Evolutionary conservation across 1,140 invertebrate species (phyloP).

Genomic region (Drosophila obscura): DNA sequence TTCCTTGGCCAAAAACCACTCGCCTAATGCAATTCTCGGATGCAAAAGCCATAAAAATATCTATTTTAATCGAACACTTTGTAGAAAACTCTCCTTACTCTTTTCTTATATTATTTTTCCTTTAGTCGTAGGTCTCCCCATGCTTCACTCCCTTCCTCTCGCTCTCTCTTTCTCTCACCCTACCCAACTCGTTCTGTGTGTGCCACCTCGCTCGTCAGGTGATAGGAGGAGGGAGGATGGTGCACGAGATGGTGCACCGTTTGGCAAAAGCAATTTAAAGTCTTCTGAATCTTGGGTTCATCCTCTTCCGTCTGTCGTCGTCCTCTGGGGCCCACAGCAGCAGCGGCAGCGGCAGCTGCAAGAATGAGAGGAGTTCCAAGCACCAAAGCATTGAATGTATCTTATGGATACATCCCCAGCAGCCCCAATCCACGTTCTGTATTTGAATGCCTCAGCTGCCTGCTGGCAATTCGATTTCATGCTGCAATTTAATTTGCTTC

Average conservation of each 20-base stretch:
- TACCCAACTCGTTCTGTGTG: background rate
- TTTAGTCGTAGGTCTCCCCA: background rate
- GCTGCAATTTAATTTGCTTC: constrained; percentile 63
- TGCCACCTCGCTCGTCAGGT: constrained; percentile 15
- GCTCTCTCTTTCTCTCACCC: background rate
- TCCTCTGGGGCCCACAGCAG: no score
- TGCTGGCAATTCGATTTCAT: constrained; percentile 67
- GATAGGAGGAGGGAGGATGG: constrained; percentile 6
- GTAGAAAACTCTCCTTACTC: constrained; percentile 19
- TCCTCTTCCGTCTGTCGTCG: constrained; percentile 21
- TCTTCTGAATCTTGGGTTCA: constrained; percentile 40
- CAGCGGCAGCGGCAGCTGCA: no score
- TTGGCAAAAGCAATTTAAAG: constrained; percentile 55
- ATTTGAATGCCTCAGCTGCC: constrained; percentile 55
- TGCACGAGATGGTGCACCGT: no score
- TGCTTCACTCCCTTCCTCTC: no score
- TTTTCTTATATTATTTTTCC: background rate
- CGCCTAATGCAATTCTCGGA: constrained; percentile 55
- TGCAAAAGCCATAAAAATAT: constrained; percentile 63
- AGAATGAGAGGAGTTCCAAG: constrained; percentile 17
- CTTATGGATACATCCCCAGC: constrained; percentile 28
- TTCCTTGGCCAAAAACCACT: constrained; percentile 15
- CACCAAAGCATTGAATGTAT: constrained; percentile 17
- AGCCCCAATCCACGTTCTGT: background rate
- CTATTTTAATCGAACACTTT: constrained; percentile 62